Conservation (phyloP, 2,888 invertebrate genomes). For the Thysanoteuthis rhombus region DNA sequence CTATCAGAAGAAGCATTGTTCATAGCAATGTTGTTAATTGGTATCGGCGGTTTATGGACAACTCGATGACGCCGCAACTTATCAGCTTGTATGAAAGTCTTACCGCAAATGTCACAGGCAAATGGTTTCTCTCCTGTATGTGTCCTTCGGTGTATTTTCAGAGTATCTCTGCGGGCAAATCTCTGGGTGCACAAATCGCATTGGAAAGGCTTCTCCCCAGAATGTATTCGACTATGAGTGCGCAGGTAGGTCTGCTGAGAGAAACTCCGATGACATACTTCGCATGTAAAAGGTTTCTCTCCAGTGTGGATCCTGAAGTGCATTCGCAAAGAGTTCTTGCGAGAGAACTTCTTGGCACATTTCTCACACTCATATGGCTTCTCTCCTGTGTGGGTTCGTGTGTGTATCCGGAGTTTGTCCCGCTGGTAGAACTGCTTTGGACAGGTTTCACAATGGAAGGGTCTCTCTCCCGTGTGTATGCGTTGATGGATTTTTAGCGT, state of each 20-base stretch:
- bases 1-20: not conserved
- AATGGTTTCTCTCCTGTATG: conserved; percentile 14
- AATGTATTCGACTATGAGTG: not conserved
- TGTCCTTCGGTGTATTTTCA: not conserved
- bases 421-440: not conserved
- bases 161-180: not conserved
- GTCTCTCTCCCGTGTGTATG: conserved; percentile 21
- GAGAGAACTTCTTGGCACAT: not conserved
- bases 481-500: conserved; percentile 45
- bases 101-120: not conserved
- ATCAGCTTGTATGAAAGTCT: not conserved
- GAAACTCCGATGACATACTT: not conserved
- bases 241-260: not conserved
- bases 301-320: not conserved
- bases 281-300: not conserved
- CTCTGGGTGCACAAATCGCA: conserved; percentile 21
- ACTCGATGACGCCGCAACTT: not conserved
- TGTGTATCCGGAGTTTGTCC: conserved; percentile 14
- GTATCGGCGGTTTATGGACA: not conserved
- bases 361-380: not conserved
- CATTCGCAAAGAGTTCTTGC: not conserved
- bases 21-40: not conserved
- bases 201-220: not conserved
- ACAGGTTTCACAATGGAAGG: not conserved
- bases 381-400: not conserved